Conservation (phyloP, 2,888 invertebrate species). For the Anthophora plumipes region DNA sequence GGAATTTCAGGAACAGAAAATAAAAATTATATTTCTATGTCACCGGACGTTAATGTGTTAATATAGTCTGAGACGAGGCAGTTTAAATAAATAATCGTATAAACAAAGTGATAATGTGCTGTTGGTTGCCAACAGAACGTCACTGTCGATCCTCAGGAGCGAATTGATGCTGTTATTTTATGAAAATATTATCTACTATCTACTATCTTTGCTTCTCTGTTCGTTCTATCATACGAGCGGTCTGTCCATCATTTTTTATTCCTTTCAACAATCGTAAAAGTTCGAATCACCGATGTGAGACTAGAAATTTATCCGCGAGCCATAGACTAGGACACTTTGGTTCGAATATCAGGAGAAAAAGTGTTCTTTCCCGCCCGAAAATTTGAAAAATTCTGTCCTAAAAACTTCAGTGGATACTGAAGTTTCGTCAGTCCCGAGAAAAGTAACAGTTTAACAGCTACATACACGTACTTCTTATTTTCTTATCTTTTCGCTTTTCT, state of each 20-base stretch:
- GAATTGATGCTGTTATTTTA: no score
- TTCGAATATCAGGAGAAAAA: constrained; percentile 52
- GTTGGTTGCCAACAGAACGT: no score
- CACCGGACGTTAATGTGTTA: no score
- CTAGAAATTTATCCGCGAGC: constrained; percentile 37
- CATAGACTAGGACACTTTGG: constrained; percentile 56
- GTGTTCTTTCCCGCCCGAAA: constrained; percentile 42
- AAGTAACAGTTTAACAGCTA: not conserved
- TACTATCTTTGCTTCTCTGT: not conserved
- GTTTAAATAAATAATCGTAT: no score
- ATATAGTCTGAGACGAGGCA: no score
- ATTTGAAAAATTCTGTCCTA: no score
- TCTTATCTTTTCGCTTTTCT: not conserved
- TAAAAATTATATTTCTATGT: no score
- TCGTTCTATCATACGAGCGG: constrained; percentile 40
- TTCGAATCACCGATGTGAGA: constrained; percentile 25
- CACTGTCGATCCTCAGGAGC: no score
- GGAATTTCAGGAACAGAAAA: no score
- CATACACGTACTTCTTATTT: not conserved
- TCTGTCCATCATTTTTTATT: constrained; percentile 14
- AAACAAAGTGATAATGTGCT: no score
- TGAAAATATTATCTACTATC: no score
- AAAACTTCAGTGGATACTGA: constrained; percentile 53
- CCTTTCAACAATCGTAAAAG: not conserved
- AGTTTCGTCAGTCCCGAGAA: constrained; percentile 37